A percentile compares a stretch with the other conserved stretches of the same genome.
Conservation (phyloP, 2,113 vertebrate genomes). For the Corythornis madagascariensis region DNA sequence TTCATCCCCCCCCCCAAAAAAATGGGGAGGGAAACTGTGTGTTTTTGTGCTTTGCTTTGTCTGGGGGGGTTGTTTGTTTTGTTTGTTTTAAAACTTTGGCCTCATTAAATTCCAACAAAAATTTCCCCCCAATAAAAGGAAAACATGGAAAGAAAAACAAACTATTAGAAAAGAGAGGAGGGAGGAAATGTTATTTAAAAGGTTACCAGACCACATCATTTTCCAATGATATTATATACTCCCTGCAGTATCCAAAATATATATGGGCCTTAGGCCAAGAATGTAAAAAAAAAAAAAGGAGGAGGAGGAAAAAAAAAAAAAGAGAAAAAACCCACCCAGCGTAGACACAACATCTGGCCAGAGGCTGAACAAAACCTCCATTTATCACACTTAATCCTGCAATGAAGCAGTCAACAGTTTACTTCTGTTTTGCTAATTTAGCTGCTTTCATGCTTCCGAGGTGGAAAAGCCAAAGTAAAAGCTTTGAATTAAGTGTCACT, state of each 20-base stretch:
- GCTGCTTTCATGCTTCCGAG: constrained; percentile 80
- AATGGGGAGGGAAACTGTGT: neutral
- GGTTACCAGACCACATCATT: constrained; percentile 99
- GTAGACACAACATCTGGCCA: constrained; percentile 99
- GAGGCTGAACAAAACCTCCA: constrained; percentile 97
- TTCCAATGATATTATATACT: constrained; percentile 99
- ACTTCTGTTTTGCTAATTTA: constrained; percentile 92
- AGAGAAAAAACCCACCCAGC: constrained; percentile 30
- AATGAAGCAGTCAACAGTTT: constrained; percentile 91
- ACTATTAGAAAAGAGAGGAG: constrained; percentile 98
- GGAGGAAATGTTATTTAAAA: constrained; percentile 99
- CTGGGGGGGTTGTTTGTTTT: constrained; percentile 24
- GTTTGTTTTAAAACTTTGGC: constrained; percentile 72
- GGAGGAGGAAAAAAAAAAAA: constrained; percentile 79
- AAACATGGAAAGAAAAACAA: constrained; percentile 99
- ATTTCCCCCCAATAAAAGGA: constrained; percentile 92
- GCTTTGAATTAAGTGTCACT: constrained; percentile 78
- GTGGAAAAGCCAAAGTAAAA: constrained; percentile 74
- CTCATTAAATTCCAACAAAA: constrained; percentile 78
- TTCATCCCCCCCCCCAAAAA: neutral
- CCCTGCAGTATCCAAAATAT: constrained; percentile 99
- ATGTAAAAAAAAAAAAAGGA: constrained; percentile 85
- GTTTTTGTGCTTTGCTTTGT: neutral
- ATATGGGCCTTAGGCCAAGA: constrained; percentile 95
- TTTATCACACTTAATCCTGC: constrained; percentile 96